Evolutionary conservation across 1,140 invertebrate genomes (phyloP), one percentile per base, ranked within the genome.

Genomic region (Brachystomella parvula): DNA sequence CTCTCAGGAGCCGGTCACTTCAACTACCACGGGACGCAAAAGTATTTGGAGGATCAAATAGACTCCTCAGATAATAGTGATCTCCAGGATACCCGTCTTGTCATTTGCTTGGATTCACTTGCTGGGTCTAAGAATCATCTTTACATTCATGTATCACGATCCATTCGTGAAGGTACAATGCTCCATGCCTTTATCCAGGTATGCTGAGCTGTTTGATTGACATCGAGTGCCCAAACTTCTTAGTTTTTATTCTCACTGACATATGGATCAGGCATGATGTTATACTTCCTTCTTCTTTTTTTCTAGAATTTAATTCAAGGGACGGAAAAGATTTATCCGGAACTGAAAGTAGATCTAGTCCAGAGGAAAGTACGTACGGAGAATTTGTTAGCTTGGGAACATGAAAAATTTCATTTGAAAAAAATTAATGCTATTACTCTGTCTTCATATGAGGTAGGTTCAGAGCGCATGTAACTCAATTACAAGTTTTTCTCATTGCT

Each of bases 321-420:
- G 0, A 80, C 84, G 3, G 80, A 83, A 0, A 72, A 77, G 0
- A 71, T 75, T 3, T 75, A 78, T 68, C 73, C 77, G 15, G 78
- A 81, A 24, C 74, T 87, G 0, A 83, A 81, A 2, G 82, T 94
- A 29, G 86, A 91, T 73, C 83, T 92, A 59, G 82, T 94, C 17
- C 94, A 97, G 75, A 97, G 97, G 78, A 98, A 98, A 81, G 98
- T 98, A 70, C 96, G 98, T n/a, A 92, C 92, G 0, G 92, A 97
- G 61, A 90, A 94, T 64, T 82, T 86, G 63, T 77, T 98, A 32
- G 89, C 92, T 0, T 99, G 96, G 96, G 95, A 98, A 77, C 96
- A 99, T 76, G 96, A 98, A 78, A 81, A 94, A 74, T 98, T 90
- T 77, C 95, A 92, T 76, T 93, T 98, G 72, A 84, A 90, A 66